phyloP scores from a whole-genome alignment of 2,113 vertebrate species.

The Scatophagus argus region DNA sequence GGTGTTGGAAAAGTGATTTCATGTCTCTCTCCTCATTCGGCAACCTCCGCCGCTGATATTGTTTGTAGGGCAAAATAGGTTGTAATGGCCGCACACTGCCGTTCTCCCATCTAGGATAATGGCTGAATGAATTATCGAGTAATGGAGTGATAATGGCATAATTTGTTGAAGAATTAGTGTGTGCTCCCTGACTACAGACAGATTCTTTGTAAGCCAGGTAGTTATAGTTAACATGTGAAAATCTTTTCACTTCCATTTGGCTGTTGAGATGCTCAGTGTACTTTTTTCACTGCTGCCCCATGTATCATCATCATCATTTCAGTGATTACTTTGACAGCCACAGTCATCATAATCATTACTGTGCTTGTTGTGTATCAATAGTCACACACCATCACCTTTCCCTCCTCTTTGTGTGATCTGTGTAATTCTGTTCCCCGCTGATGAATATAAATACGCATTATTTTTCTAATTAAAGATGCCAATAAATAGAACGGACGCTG shows the following conservation, averaged over 20 bases:
- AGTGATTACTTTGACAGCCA: conserved; percentile 24
- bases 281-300: conserved; percentile 2
- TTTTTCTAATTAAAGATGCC: background rate
- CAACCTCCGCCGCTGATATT: conserved; percentile 35
- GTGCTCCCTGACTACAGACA: conserved; percentile 3
- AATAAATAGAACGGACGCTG: background rate
- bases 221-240: conserved; percentile 33
- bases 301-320: conserved; percentile 24
- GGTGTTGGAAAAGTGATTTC: conserved; percentile 58
- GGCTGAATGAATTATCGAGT: conserved; percentile 51
- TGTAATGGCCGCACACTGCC: conserved; percentile 37
- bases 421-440: background rate
- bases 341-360: conserved; percentile 19
- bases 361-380: conserved; percentile 15
- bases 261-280: background rate
- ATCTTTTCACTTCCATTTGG: conserved; percentile 18
- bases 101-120: conserved; percentile 29
- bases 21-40: conserved; percentile 41
- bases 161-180: conserved; percentile 38
- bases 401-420: background rate
- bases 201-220: conserved; percentile 25
- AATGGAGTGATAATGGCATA: conserved; percentile 57
- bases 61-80: conserved; percentile 49
- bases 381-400: background rate
- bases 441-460: background rate